Evolutionary conservation across 2,888 invertebrate species (phyloP).

Genomic region (Baronia brevicornis): DNA sequence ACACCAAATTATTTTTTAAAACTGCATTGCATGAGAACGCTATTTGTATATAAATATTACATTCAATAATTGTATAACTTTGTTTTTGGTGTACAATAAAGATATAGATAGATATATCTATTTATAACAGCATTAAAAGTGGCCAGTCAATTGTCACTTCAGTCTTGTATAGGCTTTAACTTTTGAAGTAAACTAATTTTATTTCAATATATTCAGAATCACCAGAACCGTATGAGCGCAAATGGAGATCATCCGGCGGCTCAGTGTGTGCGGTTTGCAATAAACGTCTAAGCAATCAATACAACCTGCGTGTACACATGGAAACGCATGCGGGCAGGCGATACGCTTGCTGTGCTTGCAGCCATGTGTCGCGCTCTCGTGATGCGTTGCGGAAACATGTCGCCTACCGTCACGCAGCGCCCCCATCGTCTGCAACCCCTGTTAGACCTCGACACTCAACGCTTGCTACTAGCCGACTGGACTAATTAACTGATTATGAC

Average conservation of each 20-base stretch:
- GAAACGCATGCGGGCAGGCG: slow-evolving; percentile 93
- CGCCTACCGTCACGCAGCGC: slow-evolving; percentile 85
- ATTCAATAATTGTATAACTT: too few species aligned
- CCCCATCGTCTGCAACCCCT: background rate
- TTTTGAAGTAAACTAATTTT: too few species aligned
- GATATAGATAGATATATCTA: too few species aligned
- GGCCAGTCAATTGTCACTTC: too few species aligned
- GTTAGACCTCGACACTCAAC: slow-evolving; percentile 8
- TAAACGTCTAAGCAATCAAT: slow-evolving; percentile 92
- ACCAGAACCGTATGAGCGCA: slow-evolving; percentile 44
- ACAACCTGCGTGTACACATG: slow-evolving; percentile 92
- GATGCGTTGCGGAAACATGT: slow-evolving; percentile 93
- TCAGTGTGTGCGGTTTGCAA: slow-evolving; percentile 89
- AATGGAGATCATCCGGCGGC: slow-evolving; percentile 44
- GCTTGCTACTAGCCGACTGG: slow-evolving; percentile 1
- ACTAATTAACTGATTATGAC: slow-evolving; percentile 6
- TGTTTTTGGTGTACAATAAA: too few species aligned
- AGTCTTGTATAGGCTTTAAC: too few species aligned
- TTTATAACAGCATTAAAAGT: too few species aligned
- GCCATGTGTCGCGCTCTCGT: slow-evolving; percentile 89
- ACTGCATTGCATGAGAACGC: too few species aligned
- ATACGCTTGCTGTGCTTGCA: slow-evolving; percentile 90
- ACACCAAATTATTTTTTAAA: too few species aligned
- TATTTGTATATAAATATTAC: too few species aligned
- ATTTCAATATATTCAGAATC: slow-evolving; percentile 33